Evolutionary conservation across 2,113 vertebrate species (phyloP).

Genomic region (Nesospiza acunhae): DNA sequence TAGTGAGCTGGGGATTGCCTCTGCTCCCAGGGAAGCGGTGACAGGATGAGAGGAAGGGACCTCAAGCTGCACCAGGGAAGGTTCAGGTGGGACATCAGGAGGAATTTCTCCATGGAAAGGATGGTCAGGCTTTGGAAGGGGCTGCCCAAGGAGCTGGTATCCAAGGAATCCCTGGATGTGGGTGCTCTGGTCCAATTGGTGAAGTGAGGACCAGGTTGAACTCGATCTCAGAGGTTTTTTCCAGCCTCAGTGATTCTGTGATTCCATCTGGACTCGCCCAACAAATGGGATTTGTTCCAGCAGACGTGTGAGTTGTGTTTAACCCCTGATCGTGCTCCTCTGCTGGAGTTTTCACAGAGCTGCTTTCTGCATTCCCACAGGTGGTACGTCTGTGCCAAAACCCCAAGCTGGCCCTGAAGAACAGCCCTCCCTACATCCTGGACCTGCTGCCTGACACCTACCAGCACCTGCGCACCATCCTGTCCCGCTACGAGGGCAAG

Average conservation of each 20-base stretch:
- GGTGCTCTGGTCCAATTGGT: neutral
- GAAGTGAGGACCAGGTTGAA: neutral
- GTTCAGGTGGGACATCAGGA: neutral
- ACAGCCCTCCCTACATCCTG: conserved; percentile 98
- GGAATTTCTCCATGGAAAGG: neutral
- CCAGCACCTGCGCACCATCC: conserved; percentile 93
- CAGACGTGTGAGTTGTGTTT: rapidly evolving
- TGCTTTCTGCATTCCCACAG: conserved; percentile 65
- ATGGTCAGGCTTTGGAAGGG: neutral
- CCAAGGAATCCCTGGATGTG: neutral
- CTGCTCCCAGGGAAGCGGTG: neutral
- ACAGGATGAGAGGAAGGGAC: too few species aligned
- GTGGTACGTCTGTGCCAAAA: conserved; percentile 98
- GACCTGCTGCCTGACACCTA: conserved; percentile 97
- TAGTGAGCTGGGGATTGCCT: neutral
- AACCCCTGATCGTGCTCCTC: rapidly evolving
- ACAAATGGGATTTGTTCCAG: rapidly evolving
- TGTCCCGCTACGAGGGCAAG: conserved; percentile 96
- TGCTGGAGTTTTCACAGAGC: neutral
- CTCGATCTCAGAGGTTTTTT: rapidly evolving
- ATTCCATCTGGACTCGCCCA: neutral
- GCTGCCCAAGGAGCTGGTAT: neutral
- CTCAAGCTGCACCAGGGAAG: neutral
- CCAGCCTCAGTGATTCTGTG: neutral
- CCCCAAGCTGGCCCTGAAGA: conserved; percentile 95